Evolutionary conservation across 2,113 vertebrate species (phyloP).

Genomic region (Silurus meridionalis): DNA sequence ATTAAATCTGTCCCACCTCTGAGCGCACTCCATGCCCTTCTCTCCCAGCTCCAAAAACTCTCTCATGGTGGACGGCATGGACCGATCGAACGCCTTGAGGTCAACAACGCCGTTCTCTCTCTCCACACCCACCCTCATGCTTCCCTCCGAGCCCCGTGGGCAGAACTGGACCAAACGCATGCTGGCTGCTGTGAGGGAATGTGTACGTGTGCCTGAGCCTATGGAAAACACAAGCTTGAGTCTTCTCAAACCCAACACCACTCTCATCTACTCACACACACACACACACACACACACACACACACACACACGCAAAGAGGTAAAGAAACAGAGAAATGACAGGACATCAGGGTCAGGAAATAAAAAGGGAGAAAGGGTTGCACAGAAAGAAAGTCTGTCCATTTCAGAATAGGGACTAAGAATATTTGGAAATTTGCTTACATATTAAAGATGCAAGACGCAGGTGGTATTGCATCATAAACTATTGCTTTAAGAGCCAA

Average conservation of each 20-base stretch:
- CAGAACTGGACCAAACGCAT: constrained; percentile 89
- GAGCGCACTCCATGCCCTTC: constrained; percentile 71
- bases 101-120: constrained; percentile 74
- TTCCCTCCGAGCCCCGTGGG: constrained; percentile 53
- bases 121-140: constrained; percentile 81
- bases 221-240: constrained; percentile 34
- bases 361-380: background rate
- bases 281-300: constrained; percentile 27
- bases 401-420: too few species aligned
- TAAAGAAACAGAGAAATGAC: background rate
- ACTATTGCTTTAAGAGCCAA: background rate
- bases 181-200: constrained; percentile 54
- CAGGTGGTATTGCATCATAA: background rate
- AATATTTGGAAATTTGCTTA: background rate
- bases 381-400: too few species aligned
- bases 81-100: constrained; percentile 80
- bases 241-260: constrained; percentile 55
- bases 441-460: background rate
- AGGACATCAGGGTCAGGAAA: background rate
- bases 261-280: constrained; percentile 65
- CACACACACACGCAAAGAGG: constrained; percentile 29
- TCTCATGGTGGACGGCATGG: constrained; percentile 79
- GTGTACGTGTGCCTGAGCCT: constrained; percentile 38
- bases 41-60: constrained; percentile 82
- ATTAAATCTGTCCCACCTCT: constrained; percentile 62